Evolutionary conservation across 1,140 invertebrate genomes (phyloP).

Genomic region (Globodera rostochiensis): DNA sequence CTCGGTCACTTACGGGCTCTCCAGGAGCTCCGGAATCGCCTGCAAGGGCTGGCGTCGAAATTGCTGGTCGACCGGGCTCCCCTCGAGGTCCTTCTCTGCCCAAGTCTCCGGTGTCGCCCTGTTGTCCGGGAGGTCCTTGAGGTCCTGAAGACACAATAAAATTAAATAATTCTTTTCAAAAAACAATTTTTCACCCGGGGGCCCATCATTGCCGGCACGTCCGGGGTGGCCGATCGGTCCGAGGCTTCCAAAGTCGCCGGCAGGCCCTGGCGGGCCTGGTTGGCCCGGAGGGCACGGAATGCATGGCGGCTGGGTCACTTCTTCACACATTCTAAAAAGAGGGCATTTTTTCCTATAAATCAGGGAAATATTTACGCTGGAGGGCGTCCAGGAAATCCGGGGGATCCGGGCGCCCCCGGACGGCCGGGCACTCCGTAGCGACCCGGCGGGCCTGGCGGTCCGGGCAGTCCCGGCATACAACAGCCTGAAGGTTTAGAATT

Average conservation of each 20-base stretch:
- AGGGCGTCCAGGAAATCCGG: conserved; percentile 62
- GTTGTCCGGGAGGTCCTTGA: conserved; percentile 54
- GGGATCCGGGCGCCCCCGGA: conserved; percentile 58
- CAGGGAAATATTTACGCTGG: conserved; percentile 42
- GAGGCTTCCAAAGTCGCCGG: conserved; percentile 53
- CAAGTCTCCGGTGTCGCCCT: conserved; percentile 54
- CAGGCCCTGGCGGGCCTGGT: conserved; percentile 34
- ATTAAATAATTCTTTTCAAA: neutral
- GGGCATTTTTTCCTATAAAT: too few relatives aligned
- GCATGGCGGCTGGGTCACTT: conserved; percentile 64
- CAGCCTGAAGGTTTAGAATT: conserved; percentile 49
- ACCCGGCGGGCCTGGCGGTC: conserved; percentile 58
- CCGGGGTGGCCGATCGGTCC: conserved; percentile 51
- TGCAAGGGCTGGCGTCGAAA: conserved; percentile 63
- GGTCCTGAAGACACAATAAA: conserved; percentile 35
- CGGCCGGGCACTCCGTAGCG: conserved; percentile 59
- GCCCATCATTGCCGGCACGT: conserved; percentile 57
- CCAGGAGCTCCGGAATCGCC: conserved; percentile 62
- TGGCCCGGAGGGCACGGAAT: conserved; percentile 61
- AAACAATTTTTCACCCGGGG: conserved; percentile 43
- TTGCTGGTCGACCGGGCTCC: conserved; percentile 62
- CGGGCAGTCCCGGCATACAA: conserved; percentile 61
- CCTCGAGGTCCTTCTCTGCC: conserved; percentile 61
- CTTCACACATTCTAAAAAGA: conserved; percentile 53
- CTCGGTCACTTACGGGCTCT: conserved; percentile 32